phyloP scores from a whole-genome alignment of 1,140 invertebrate genomes.

The Nixonia krombeini region DNA sequence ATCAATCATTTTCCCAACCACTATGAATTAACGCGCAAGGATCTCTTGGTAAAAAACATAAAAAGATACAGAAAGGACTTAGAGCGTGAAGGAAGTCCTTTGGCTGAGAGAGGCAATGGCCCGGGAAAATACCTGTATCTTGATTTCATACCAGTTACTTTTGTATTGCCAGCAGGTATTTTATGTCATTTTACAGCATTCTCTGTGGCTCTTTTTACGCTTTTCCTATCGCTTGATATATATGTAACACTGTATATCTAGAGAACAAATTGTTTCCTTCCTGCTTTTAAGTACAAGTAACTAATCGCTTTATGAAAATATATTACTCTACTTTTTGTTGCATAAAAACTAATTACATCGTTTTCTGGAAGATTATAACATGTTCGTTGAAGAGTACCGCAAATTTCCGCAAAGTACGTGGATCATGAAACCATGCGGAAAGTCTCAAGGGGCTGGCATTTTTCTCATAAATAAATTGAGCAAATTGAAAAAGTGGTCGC shows the following conservation, averaged over 20 bases:
- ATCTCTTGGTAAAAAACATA: constrained; percentile 95
- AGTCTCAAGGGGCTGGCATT: constrained; percentile 90
- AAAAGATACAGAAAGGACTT: constrained; percentile 93
- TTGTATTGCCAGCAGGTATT: constrained; percentile 87
- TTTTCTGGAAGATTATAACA: constrained; percentile 95
- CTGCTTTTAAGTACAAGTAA: no score
- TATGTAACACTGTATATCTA: no score
- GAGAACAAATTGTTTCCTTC: no score
- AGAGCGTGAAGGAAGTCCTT: constrained; percentile 88
- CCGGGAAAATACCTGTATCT: constrained; percentile 84
- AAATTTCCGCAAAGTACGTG: constrained; percentile 93
- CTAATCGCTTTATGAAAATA: no score
- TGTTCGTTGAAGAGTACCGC: constrained; percentile 95
- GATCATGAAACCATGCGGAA: constrained; percentile 98
- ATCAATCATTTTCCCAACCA: constrained; percentile 96
- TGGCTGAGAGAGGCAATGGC: constrained; percentile 85
- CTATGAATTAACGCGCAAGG: constrained; percentile 94
- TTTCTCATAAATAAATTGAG: constrained; percentile 92
- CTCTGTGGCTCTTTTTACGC: no score
- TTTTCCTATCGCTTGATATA: no score
- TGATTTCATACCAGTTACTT: constrained; percentile 94
- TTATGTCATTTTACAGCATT: constrained; percentile 3
- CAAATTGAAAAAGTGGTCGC: constrained; percentile 89
- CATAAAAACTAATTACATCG: no score
- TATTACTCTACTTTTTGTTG: no score